Base-by-base conservation (phyloP, 2,888 invertebrate genomes). In the Elaeidobius kamerunicus region DNA sequence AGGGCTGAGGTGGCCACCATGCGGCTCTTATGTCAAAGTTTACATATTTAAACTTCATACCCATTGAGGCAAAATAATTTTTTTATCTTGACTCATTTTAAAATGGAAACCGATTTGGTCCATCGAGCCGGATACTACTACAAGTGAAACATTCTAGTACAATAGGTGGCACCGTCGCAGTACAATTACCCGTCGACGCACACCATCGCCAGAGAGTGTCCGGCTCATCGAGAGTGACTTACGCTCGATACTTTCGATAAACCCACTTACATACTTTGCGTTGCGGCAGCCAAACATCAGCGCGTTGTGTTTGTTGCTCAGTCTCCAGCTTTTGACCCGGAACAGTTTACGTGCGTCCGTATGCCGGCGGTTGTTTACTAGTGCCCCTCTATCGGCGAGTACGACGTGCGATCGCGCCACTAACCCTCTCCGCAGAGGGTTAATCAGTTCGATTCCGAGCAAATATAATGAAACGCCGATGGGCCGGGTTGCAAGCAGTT, bases 391-490 rank as follows among this genome's bases (percentile, higher is more conserved):
- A 20, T 16, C 23, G 39, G 52, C 40, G 41, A 52, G 27, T 23
- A 11, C 52, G 23, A 52, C 46, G 52, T 42, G 17, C 52, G 45
- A 45, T 15, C 7, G 19, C 19, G 44, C 17, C 20, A 40, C 40
- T 17, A 45, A 45, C 52, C 52, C 45, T 42, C 43, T 28, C 43
- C 32, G 34, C 35, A 30, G 52, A 18, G 39, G 49, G 42, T 30
- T 27, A 20, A 35, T 15, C 28, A 35, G 15, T 20, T 36, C 32
- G 34, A 27, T 23, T 32, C 20, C 2, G 34, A 32, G 19, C 35
- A n/a, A 34, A 14, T 36, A 51, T 47, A 38, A 86, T 86, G 86
- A 85, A 84, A 79, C 83, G 86, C 73, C 83, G 85, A 76, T 86
- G 86, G 85, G 83, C 84, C 61, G 71, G 70, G 46, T 60, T 72